Evolutionary conservation across 2,113 vertebrate genomes (phyloP).

Genomic region (Amblyopsis rosae): DNA sequence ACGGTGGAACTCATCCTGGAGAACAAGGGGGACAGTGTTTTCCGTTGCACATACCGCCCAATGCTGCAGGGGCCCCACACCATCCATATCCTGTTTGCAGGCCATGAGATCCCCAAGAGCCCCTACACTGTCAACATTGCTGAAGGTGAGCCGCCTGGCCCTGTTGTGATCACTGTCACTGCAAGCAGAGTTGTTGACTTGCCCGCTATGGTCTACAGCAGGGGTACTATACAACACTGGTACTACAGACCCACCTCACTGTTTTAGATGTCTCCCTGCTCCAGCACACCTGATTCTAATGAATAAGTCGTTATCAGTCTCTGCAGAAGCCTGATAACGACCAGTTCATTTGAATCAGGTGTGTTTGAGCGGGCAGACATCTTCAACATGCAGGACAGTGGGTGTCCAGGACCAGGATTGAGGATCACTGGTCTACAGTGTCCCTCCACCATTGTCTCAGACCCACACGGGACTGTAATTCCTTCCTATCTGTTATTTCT

Average conservation of each 20-base stretch:
- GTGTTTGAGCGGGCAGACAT: no score
- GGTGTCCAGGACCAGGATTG: no score
- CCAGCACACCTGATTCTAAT: no score
- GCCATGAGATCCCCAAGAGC: slow-evolving; percentile 87
- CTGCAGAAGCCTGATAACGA: no score
- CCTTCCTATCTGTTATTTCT: slow-evolving; percentile 73
- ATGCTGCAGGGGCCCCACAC: slow-evolving; percentile 87
- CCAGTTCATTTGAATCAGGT: no score
- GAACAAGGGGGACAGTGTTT: slow-evolving; percentile 91
- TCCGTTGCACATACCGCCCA: slow-evolving; percentile 94
- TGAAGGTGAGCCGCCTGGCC: slow-evolving; percentile 82
- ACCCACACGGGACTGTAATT: slow-evolving; percentile 43
- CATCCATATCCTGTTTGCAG: slow-evolving; percentile 85
- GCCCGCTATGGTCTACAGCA: slow-evolving; percentile 25
- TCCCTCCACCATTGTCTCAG: slow-evolving; percentile 50
- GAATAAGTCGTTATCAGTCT: no score
- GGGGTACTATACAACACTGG: not conserved
- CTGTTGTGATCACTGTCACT: slow-evolving; percentile 42
- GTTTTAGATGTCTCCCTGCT: no score
- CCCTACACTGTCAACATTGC: slow-evolving; percentile 89
- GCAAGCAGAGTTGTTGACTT: slow-evolving; percentile 52
- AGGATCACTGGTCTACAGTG: not conserved
- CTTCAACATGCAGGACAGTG: no score
- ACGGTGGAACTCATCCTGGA: slow-evolving; percentile 93
- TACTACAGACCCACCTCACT: no score